A percentile compares a stretch with the other conserved stretches of the same genome.
Evolutionary conservation across 2,888 invertebrate genomes (phyloP).

Genomic region (Parnassius glacialis): DNA sequence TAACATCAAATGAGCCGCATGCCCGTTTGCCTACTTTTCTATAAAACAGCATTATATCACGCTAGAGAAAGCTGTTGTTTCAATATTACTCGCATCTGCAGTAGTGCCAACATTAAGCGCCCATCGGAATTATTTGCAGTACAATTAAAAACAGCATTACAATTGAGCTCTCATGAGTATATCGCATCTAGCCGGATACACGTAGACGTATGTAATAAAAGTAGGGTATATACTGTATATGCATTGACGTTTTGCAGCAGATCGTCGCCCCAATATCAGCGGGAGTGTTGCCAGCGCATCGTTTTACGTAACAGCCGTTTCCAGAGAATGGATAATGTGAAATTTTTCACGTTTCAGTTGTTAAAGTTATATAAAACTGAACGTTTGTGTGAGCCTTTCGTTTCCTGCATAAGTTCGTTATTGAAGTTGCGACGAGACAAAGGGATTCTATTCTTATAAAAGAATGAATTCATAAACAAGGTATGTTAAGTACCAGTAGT

Average conservation of each 20-base stretch:
- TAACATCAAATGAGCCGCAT: no score
- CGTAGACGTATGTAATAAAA: background rate
- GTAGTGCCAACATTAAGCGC: no score
- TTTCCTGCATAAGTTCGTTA: background rate
- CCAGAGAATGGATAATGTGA: constrained; percentile 8
- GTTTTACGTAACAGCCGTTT: constrained; percentile 11
- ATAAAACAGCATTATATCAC: no score
- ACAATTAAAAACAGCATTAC: no score
- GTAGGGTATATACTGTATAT: background rate
- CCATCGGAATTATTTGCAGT: no score
- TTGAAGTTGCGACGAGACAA: background rate
- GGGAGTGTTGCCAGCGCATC: background rate
- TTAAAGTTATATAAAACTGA: constrained; percentile 18
- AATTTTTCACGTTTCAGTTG: constrained; percentile 19
- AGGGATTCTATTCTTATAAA: no score
- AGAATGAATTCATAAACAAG: no score
- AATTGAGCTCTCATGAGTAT: no score
- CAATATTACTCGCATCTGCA: no score
- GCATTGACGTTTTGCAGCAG: background rate
- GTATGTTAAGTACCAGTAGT: no score
- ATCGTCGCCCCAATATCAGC: background rate
- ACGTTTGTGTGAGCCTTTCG: constrained; percentile 13
- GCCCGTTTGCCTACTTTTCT: no score
- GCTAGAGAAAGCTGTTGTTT: no score
- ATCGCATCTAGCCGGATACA: background rate